Evolutionary conservation across 1,140 invertebrate species (phyloP).

Genomic region (Dreissena rostriformis): DNA sequence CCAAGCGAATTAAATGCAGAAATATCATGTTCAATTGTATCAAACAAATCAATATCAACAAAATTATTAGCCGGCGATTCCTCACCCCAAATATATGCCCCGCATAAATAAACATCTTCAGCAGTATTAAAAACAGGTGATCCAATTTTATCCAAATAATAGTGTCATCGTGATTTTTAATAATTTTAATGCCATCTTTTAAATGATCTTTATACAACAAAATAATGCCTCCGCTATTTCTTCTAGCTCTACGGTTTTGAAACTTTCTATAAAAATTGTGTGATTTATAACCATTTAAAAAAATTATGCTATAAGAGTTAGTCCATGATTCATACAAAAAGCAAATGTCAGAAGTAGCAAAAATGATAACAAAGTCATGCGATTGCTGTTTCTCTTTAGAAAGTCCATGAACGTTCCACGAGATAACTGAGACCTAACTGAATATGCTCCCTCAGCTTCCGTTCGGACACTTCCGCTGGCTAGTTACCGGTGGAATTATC

Average conservation of each 20-base stretch:
- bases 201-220: conserved; percentile 6
- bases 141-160: conserved; percentile 26
- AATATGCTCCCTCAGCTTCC: neutral
- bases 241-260: conserved; percentile 13
- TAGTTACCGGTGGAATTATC: conserved; percentile 6
- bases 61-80: neutral
- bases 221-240: conserved; percentile 5
- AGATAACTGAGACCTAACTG: conserved; percentile 3
- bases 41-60: conserved; percentile 16
- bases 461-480: neutral
- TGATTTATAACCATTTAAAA: neutral
- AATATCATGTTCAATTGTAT: conserved; percentile 12
- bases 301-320: conserved; percentile 16
- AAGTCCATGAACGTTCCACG: conserved; percentile 27
- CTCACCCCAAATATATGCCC: conserved; percentile 1
- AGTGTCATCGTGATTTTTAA: conserved; percentile 7
- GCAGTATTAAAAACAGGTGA: conserved; percentile 11
- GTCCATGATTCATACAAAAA: conserved; percentile 39
- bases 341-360: conserved; percentile 9
- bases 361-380: neutral
- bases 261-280: conserved; percentile 36
- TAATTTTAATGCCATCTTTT: neutral
- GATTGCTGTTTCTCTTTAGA: neutral
- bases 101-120: conserved; percentile 36
- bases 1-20: conserved; percentile 2